Conservation (phyloP, 1,140 invertebrate species). For the Scaptomyza pallida region DNA sequence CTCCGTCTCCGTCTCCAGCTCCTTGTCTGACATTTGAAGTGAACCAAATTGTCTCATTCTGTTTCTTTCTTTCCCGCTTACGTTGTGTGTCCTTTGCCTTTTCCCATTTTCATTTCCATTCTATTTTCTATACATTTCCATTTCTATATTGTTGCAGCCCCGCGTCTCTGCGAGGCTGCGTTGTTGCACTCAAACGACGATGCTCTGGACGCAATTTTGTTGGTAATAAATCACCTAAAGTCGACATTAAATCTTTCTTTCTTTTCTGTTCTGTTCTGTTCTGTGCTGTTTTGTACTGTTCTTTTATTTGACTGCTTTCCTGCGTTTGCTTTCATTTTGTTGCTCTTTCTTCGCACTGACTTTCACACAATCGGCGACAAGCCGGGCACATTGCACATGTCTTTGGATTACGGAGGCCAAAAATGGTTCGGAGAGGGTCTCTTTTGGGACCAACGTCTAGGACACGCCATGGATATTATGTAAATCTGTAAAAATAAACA, state of each 20-base stretch:
- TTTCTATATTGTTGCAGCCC: constrained; percentile 49
- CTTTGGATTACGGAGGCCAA: constrained; percentile 52
- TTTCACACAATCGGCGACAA: constrained; percentile 68
- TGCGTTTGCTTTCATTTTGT: constrained; percentile 55
- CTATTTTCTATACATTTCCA: constrained; percentile 68
- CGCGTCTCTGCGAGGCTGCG: constrained; percentile 31
- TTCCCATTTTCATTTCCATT: constrained; percentile 49
- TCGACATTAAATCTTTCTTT: constrained; percentile 83
- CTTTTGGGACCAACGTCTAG: constrained; percentile 3
- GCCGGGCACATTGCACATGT: constrained; percentile 63
- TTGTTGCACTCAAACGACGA: constrained; percentile 64
- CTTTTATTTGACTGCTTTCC: constrained; percentile 37
- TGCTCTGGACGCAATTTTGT: constrained; percentile 83
- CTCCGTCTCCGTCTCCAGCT: constrained; percentile 18
- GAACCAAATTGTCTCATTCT: constrained; percentile 74
- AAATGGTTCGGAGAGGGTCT: constrained; percentile 3
- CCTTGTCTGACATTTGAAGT: constrained; percentile 51
- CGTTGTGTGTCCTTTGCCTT: constrained; percentile 46
- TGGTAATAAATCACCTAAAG: constrained; percentile 84
- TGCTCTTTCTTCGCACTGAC: constrained; percentile 54
- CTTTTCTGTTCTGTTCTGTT: constrained; percentile 44
- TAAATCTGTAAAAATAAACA: constrained; percentile 52
- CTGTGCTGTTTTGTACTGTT: constrained; percentile 34
- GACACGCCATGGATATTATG: constrained; percentile 29
- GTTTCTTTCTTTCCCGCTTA: background rate